A percentile compares a stretch with the other conserved stretches of the same genome.
phyloP scores from a whole-genome alignment of 2,113 vertebrate genomes.

The Neogale vison region DNA sequence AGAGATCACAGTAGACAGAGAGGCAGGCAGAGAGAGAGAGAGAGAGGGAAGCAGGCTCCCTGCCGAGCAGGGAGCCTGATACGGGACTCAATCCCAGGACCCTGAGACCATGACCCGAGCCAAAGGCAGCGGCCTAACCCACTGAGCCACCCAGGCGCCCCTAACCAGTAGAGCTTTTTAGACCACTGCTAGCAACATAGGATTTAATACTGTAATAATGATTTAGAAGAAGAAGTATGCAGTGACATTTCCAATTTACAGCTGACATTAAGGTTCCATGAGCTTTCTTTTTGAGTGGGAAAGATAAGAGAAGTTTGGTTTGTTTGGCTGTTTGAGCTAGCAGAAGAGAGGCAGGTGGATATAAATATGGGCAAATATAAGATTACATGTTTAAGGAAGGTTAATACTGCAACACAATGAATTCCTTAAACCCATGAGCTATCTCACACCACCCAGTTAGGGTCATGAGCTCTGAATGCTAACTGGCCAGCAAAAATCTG shows the following conservation, averaged over 20 bases:
- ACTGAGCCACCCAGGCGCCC: too few relatives aligned
- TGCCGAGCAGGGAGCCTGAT: too few relatives aligned
- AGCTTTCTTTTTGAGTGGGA: background rate
- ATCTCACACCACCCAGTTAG: background rate
- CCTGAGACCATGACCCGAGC: too few relatives aligned
- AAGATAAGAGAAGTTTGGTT: background rate
- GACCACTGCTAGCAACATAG: background rate
- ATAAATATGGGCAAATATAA: background rate
- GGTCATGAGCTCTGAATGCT: background rate
- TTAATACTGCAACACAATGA: background rate
- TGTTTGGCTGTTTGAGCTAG: background rate
- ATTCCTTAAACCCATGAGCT: background rate
- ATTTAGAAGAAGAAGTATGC: background rate
- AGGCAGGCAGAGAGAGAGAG: too few relatives aligned
- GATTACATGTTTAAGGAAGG: background rate
- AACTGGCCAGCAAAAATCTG: background rate
- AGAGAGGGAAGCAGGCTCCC: too few relatives aligned
- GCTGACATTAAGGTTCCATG: background rate
- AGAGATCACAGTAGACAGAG: too few relatives aligned
- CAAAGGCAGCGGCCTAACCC: too few relatives aligned
- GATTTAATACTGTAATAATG: background rate
- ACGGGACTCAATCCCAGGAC: too few relatives aligned
- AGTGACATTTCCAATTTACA: background rate
- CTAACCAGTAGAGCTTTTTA: background rate
- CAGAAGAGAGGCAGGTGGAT: background rate